A percentile compares a stretch with the other conserved stretches of the same genome.
Conservation (phyloP, 2,888 invertebrate species). For the Leucania comma region DNA sequence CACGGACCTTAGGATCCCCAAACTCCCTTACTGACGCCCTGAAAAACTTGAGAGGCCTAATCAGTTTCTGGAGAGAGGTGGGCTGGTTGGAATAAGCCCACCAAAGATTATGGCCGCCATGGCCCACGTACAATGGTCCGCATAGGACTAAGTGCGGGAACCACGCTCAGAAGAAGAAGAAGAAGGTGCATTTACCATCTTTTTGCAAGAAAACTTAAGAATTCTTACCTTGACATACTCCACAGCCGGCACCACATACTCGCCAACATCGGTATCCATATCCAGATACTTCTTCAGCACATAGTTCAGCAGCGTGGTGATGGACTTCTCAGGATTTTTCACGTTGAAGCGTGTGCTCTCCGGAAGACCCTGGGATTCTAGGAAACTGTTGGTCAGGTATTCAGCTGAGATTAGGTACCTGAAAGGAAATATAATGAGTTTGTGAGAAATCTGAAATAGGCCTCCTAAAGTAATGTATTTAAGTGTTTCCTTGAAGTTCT, state of each 20-base stretch:
- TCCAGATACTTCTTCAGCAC: constrained; percentile 93
- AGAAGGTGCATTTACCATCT: too few relatives aligned
- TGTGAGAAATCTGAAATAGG: background rate
- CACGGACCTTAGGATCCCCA: too few relatives aligned
- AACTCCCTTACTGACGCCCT: too few relatives aligned
- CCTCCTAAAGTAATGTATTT: background rate
- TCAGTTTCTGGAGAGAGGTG: too few relatives aligned
- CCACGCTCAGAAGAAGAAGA: too few relatives aligned
- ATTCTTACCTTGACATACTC: constrained; percentile 92
- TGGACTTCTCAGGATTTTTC: constrained; percentile 92
- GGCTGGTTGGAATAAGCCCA: too few relatives aligned
- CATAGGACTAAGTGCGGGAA: too few relatives aligned
- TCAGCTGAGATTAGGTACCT: constrained; percentile 93
- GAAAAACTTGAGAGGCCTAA: too few relatives aligned
- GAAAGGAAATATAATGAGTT: constrained; percentile 34
- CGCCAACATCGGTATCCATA: constrained; percentile 93
- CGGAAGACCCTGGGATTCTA: constrained; percentile 94
- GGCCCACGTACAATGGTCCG: too few relatives aligned
- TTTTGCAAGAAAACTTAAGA: too few relatives aligned
- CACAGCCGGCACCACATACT: constrained; percentile 94
- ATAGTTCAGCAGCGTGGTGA: constrained; percentile 93
- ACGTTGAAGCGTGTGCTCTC: constrained; percentile 93
- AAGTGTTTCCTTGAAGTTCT: background rate
- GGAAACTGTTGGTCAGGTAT: constrained; percentile 93
- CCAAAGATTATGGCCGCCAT: too few relatives aligned